Conservation (phyloP, 2,113 vertebrate species). For the Azemiops feae region DNA sequence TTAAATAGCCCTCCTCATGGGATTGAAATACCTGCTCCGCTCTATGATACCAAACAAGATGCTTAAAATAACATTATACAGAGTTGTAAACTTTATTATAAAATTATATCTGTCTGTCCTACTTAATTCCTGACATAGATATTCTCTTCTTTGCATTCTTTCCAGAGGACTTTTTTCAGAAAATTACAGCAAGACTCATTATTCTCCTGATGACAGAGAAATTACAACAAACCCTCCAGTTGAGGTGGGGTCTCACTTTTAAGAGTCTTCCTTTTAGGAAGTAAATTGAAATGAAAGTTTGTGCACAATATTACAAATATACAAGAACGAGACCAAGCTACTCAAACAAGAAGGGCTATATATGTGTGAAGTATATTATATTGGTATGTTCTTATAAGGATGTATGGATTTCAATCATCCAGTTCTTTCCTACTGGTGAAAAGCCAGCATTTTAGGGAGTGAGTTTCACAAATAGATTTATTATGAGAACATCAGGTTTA, state of each 20-base stretch:
- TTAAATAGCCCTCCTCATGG: fast-evolving
- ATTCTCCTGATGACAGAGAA: slow-evolving; percentile 53
- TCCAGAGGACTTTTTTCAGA: slow-evolving; percentile 62
- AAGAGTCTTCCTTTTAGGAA: fast-evolving
- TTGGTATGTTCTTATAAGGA: neutral
- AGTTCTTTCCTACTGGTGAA: neutral
- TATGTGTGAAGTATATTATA: neutral
- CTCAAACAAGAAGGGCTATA: neutral
- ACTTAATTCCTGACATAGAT: neutral
- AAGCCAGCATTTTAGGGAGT: neutral
- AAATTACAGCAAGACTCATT: slow-evolving; percentile 68
- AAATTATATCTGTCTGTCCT: neutral
- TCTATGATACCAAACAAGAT: slow-evolving; percentile 21
- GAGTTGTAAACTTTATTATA: slow-evolving; percentile 8
- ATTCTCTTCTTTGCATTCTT: neutral
- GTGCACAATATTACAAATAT: neutral
- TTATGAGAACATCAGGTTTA: neutral
- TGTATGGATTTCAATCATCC: neutral
- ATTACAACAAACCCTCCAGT: slow-evolving; percentile 63
- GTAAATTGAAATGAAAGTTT: no score
- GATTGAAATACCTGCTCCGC: slow-evolving; percentile 7
- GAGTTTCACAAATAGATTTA: no score
- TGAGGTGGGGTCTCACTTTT: slow-evolving; percentile 48
- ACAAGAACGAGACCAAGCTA: neutral
- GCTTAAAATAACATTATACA: neutral